Conservation (phyloP, 2,888 invertebrate genomes). For the Thymelicus lineola region DNA sequence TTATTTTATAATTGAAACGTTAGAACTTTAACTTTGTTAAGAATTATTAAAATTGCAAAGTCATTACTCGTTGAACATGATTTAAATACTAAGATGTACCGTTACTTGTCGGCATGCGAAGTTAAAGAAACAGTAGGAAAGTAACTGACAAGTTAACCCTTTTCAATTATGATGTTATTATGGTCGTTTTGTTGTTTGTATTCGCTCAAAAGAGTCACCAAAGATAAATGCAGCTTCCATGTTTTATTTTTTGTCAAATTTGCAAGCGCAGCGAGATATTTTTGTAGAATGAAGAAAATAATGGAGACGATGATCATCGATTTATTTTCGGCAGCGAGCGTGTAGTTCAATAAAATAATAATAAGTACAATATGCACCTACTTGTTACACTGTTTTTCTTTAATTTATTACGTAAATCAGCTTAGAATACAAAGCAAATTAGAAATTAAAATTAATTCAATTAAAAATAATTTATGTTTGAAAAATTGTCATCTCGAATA, state of each 20-base stretch:
- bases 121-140: constrained; percentile 43
- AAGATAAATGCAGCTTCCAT: constrained; percentile 51
- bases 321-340: constrained; percentile 16
- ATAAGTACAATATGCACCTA: too few relatives aligned
- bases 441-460: too few relatives aligned
- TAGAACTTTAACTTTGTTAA: neutral
- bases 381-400: too few relatives aligned
- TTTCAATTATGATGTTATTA: constrained; percentile 40
- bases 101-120: constrained; percentile 35
- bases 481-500: too few relatives aligned
- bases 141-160: constrained; percentile 40
- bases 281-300: constrained; percentile 38
- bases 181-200: constrained; percentile 39
- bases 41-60: constrained; percentile 10
- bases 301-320: constrained; percentile 19
- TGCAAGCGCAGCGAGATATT: constrained; percentile 61
- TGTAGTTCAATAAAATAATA: neutral
- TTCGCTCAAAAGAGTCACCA: constrained; percentile 49
- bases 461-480: too few relatives aligned
- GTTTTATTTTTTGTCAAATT: constrained; percentile 56
- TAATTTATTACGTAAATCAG: too few relatives aligned
- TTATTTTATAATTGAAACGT: too few relatives aligned
- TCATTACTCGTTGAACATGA: constrained; percentile 10
- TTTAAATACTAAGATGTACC: neutral
- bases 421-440: too few relatives aligned